Evolutionary conservation across 1,140 invertebrate species (phyloP), one percentile per base, ranked within the genome.

Genomic region (Drosophila rhopaloa): DNA sequence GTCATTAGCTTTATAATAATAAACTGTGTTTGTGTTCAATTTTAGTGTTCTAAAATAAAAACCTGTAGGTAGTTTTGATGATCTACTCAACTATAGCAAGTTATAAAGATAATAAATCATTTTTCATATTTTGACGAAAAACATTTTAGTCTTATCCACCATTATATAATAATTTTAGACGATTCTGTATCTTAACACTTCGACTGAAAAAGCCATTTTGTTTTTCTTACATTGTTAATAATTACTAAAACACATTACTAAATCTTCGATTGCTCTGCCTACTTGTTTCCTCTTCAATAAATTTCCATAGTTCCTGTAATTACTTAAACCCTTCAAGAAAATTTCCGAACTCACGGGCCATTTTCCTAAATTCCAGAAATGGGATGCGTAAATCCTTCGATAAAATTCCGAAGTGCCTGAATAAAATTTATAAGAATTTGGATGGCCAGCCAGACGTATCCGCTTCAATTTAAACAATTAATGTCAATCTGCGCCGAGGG

Each of bases 401-500:
- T 51, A 61, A 44, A 71, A 41, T 32, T 70, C 32, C 0, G 43
- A n/a, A 27, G 5, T 35, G 29, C 10, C 65, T 6, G 24, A 46
- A n/a, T 51, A 2, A 27, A 67, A 71, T 70, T 57, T 68, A 66
- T 66, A 56, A 47, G 63, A 40, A 48, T 68, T 70, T 11, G 37
- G n/a, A 10, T 29, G 32, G 24, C 47, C 50, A 29, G 40, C 24
- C 61, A 8, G 19, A 11, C 67, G 58, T 37, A 62, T 63, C 50
- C 74, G 68, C 40, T 55, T 74, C 75, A 85, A 88, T 88, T 83
- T 77, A 55, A 83, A 88, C 83, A 88, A 88, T 88, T 88, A 89
- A 80, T 89, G 84, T 89, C 83, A 88, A 83, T 72, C 84, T 66
- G 40, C 76, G 44, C 62, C 32, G 35, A 38, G 24, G 37, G 63